Evolutionary conservation across 2,113 vertebrate species (phyloP), one percentile per base, ranked within the genome.

Genomic region (Cynocephalus volans): DNA sequence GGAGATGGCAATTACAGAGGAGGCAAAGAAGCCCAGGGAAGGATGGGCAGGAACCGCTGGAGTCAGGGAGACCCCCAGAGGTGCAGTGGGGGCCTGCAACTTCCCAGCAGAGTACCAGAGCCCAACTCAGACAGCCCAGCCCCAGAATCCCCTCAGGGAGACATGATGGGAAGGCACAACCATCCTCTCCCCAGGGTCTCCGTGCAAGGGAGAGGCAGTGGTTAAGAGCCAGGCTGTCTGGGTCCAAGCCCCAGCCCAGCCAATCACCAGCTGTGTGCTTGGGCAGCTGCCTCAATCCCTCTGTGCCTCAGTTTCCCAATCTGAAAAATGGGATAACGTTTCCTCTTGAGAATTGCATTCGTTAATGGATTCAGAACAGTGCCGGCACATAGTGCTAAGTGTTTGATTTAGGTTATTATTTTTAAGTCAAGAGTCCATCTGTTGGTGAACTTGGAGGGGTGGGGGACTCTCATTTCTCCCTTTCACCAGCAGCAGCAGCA

Each of bases 291-390:
- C 58, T 83, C 41, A 62, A 33, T 13, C 28, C 48, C 69, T 97
- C 90, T 86, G 21, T 86, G 76, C 95, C 91, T 96, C 72, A 2
- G 36, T 69, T 90, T 96, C 65, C 48, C 75, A 65, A 67, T 54
- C 52, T n/a, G 21, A 58, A 76, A 96, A 89, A 58, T 45, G 48
- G 36, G 31, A 56, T 73, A 33, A 67, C 60, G 45, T 80, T 75
- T 58, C 36, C 64, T 82, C 45, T 6, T 50, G 26, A 91, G 60
- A 52, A 64, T 1, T 48, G 26, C 12, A 4, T 19, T 86, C 50
- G 41, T 62, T 50, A 62, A 83, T 4, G 31, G 41, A 58, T 70
- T 89, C 76, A 45, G 58, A 54, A 18, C 6, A 33, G 52, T 26
- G 54, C 52, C 69, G 88, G 69, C 31, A 76, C 18, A 23, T 5